phyloP scores from a whole-genome alignment of 2,113 vertebrate genomes.

The Mirounga angustirostris region DNA sequence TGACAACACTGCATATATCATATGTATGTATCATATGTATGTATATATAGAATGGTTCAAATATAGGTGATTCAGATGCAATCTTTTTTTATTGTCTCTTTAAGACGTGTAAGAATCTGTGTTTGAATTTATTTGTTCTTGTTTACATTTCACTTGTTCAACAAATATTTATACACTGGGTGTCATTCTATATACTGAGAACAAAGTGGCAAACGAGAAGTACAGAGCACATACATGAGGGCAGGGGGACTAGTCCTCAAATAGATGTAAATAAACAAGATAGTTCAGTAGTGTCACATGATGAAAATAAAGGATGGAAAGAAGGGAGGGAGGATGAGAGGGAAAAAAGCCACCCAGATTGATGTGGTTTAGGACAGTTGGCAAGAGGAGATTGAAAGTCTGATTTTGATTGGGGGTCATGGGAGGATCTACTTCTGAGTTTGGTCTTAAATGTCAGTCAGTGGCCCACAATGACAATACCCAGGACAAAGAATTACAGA shows the following conservation, averaged over 20 bases:
- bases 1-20: background rate
- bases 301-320: background rate
- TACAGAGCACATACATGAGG: background rate
- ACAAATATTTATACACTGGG: background rate
- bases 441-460: background rate
- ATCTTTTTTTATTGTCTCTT: background rate
- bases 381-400: background rate
- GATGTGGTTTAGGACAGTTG: background rate
- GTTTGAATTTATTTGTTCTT: background rate
- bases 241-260: background rate
- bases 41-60: background rate
- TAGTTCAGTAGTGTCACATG: background rate
- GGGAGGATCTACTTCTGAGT: background rate
- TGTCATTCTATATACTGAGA: background rate
- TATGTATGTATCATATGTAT: background rate
- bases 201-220: background rate
- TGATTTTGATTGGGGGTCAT: background rate
- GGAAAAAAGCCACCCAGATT: background rate
- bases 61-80: background rate
- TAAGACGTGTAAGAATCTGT: background rate
- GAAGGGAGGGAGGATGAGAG: rapidly evolving
- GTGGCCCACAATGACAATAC: background rate
- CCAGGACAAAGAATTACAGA: background rate
- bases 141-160: background rate
- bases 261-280: background rate